Evolutionary conservation across 2,797 vertebrate genomes (phyloP).

Genomic region (Sebastes minor): DNA sequence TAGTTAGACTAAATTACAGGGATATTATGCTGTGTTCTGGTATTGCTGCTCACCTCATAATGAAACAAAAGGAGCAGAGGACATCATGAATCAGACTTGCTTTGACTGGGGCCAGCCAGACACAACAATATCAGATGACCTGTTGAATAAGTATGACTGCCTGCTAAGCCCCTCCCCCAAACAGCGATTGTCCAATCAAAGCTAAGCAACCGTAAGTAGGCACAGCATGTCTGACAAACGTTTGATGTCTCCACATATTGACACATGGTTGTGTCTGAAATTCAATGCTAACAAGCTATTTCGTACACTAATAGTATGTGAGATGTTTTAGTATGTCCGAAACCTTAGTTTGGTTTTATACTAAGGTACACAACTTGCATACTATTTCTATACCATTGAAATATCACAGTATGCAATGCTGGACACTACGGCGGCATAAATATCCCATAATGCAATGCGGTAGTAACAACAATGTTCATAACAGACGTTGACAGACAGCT

Average conservation of each 20-base stretch:
- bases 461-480: too few species aligned
- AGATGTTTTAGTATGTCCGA: too few species aligned
- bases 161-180: not conserved
- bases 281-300: too few species aligned
- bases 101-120: constrained; percentile 34
- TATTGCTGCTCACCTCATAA: constrained; percentile 18
- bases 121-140: constrained; percentile 22
- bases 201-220: not conserved
- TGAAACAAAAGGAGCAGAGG: constrained; percentile 20
- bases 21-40: constrained; percentile 33
- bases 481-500: too few species aligned
- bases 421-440: too few species aligned
- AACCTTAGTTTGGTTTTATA: too few species aligned
- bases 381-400: too few species aligned
- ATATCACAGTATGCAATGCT: too few species aligned
- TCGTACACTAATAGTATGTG: too few species aligned
- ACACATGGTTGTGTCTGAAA: too few species aligned
- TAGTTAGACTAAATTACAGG: constrained; percentile 50
- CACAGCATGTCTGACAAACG: not conserved
- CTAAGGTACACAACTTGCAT: too few species aligned
- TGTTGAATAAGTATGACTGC: not conserved
- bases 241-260: not conserved
- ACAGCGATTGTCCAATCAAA: not conserved
- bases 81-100: constrained; percentile 17
- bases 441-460: too few species aligned